Evolutionary conservation across 2,888 invertebrate genomes (phyloP).

Genomic region (Podotricha telesiphe): DNA sequence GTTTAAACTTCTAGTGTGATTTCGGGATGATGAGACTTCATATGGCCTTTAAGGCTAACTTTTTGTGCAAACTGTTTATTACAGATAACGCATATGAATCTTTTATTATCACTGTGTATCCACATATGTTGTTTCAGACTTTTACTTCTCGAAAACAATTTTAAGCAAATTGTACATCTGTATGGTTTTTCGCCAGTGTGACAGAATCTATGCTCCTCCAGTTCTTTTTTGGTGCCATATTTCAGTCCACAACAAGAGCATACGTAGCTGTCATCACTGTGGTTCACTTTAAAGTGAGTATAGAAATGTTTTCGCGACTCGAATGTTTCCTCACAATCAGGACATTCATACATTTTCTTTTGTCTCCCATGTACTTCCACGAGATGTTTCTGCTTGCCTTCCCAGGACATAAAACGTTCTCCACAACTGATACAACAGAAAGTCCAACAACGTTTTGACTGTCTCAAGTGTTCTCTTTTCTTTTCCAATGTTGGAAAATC

Average conservation of each 20-base stretch:
- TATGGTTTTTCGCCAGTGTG: conserved; percentile 78
- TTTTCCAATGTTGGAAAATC: conserved; percentile 59
- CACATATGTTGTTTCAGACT: conserved; percentile 72
- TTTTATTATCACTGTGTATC: conserved; percentile 68
- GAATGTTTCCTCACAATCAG: conserved; percentile 62
- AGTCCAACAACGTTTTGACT: conserved; percentile 62
- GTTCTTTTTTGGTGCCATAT: conserved; percentile 56
- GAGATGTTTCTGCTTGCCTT: conserved; percentile 64
- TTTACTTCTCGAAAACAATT: conserved; percentile 76
- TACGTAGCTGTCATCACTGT: conserved; percentile 61
- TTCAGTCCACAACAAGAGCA: conserved; percentile 67
- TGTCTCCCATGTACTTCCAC: conserved; percentile 57
- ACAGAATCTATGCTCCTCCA: conserved; percentile 71
- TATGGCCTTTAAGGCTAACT: conserved; percentile 66
- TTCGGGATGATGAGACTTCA: conserved; percentile 62
- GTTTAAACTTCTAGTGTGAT: conserved; percentile 42
- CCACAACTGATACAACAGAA: conserved; percentile 66
- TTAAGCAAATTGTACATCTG: conserved; percentile 74
- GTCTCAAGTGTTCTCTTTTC: conserved; percentile 60
- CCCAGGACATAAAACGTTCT: conserved; percentile 71
- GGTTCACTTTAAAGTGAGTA: conserved; percentile 61
- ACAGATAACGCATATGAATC: conserved; percentile 65
- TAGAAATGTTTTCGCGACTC: conserved; percentile 62
- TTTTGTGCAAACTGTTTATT: conserved; percentile 71
- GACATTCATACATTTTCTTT: conserved; percentile 59